Conservation (phyloP, 2,888 invertebrate species). For the Syrista parreyssii region DNA sequence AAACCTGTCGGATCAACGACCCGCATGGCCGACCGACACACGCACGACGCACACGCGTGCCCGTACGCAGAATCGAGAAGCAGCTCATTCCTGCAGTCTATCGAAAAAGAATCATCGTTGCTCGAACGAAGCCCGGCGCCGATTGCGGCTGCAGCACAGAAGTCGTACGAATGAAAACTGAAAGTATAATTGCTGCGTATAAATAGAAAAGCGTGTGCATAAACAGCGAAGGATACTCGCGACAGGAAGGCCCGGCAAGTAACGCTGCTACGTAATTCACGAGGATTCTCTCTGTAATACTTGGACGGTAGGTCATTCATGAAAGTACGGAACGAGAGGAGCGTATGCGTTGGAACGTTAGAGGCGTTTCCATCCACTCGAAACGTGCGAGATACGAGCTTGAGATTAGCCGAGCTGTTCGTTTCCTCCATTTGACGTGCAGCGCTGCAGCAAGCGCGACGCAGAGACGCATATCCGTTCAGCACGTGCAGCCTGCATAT, state of each 20-base stretch:
- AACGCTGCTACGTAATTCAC: not conserved
- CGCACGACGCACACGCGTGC: not conserved
- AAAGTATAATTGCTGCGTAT: not conserved
- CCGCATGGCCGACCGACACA: slow-evolving; percentile 12
- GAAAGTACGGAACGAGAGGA: not conserved
- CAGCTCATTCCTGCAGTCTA: not conserved
- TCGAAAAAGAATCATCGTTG: not conserved
- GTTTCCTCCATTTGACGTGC: too few species aligned
- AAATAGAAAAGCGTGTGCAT: not conserved
- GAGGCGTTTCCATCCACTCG: not conserved
- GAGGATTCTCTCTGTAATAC: not conserved
- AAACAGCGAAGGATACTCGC: not conserved
- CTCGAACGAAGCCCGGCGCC: not conserved
- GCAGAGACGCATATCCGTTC: not conserved
- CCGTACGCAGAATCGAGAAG: not conserved
- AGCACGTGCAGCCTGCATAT: not conserved
- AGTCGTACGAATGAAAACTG: not conserved
- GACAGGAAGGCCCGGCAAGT: not conserved
- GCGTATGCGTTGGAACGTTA: not conserved
- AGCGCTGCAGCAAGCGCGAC: too few species aligned
- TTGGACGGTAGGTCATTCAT: not conserved
- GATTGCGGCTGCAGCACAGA: not conserved
- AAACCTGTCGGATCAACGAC: slow-evolving; percentile 22
- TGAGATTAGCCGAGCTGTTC: not conserved
- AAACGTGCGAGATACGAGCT: not conserved